These are phyloP conservation scores for Lacanobia wlatinum DNA, from an alignment of 2,888 invertebrate species.

Conservation along the genomic window DNA sequence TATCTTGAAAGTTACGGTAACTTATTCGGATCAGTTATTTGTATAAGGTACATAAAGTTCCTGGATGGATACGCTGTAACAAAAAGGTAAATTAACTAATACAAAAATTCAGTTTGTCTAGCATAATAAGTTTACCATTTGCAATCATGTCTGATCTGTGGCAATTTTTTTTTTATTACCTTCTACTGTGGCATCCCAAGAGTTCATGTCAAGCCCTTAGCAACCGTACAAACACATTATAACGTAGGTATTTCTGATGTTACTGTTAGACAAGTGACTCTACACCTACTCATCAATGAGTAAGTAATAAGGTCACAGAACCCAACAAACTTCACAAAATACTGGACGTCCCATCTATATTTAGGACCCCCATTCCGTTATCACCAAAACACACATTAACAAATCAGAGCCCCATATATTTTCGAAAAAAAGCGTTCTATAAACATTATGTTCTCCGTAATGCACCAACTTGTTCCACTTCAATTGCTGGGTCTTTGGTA, in stretches of 20 bases:
- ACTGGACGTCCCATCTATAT: background rate
- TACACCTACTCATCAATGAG: background rate
- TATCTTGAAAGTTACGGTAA: background rate
- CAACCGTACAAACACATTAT: too few relatives aligned
- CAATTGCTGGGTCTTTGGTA: conserved; percentile 66
- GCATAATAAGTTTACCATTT: too few relatives aligned
- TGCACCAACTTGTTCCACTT: conserved; percentile 71
- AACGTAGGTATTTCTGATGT: too few relatives aligned
- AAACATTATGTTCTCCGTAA: conserved; percentile 59
- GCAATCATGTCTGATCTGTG: too few relatives aligned
- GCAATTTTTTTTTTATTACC: too few relatives aligned
- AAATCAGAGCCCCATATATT: conserved; percentile 40
- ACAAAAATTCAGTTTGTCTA: too few relatives aligned
- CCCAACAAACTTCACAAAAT: background rate
- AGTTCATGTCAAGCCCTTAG: too few relatives aligned
- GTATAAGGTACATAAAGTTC: background rate
- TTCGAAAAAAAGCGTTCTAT: conserved; percentile 57
- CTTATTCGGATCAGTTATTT: background rate
- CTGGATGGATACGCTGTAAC: background rate
- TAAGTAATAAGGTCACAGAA: background rate
- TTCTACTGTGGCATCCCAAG: too few relatives aligned
- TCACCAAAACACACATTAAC: conserved; percentile 35
- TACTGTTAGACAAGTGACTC: background rate
- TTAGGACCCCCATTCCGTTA: conserved; percentile 19
- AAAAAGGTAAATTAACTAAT: too few relatives aligned